A percentile compares a stretch with the other conserved stretches of the same genome.
Conservation (phyloP, 2,888 invertebrate genomes). For the Raillietiella orientalis region DNA sequence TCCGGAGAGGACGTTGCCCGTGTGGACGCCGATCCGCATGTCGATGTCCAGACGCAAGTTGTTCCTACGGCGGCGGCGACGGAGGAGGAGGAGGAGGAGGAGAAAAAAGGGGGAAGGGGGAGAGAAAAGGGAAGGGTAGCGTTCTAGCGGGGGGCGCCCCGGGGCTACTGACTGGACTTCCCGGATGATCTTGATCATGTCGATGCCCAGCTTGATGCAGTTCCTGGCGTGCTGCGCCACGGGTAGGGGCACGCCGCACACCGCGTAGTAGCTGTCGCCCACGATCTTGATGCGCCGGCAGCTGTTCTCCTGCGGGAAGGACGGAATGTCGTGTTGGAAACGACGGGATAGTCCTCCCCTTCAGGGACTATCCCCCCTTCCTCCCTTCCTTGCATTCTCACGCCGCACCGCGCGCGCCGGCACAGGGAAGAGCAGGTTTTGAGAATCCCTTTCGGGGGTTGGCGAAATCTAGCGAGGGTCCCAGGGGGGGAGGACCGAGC, state of each 20-base stretch:
- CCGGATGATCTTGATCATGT: conserved; percentile 68
- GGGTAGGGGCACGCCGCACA: conserved; percentile 48
- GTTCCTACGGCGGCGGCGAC: not conserved
- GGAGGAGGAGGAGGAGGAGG: too few relatives aligned
- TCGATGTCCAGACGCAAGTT: conserved; percentile 38
- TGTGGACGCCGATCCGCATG: conserved; percentile 86
- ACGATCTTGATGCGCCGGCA: conserved; percentile 55
- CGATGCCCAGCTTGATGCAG: conserved; percentile 60
- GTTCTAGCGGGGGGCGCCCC: too few relatives aligned
- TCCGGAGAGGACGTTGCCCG: conserved; percentile 64
- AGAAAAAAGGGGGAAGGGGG: too few relatives aligned
- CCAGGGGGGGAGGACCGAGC: too few relatives aligned
- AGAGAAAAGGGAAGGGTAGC: too few relatives aligned
- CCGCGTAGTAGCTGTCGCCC: conserved; percentile 80
- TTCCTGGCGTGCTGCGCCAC: conserved; percentile 52
- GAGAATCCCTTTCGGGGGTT: too few relatives aligned
- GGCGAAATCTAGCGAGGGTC: too few relatives aligned
- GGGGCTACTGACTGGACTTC: conserved; percentile 33
- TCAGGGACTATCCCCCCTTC: too few relatives aligned
- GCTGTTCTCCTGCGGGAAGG: conserved; percentile 7
- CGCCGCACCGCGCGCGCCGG: too few relatives aligned
- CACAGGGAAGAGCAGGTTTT: too few relatives aligned
- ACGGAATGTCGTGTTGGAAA: not conserved
- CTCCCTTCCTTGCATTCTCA: too few relatives aligned
- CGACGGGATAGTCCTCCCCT: not conserved